Evolutionary conservation across 2,797 vertebrate species (phyloP).

Genomic region (Chanos chanos): DNA sequence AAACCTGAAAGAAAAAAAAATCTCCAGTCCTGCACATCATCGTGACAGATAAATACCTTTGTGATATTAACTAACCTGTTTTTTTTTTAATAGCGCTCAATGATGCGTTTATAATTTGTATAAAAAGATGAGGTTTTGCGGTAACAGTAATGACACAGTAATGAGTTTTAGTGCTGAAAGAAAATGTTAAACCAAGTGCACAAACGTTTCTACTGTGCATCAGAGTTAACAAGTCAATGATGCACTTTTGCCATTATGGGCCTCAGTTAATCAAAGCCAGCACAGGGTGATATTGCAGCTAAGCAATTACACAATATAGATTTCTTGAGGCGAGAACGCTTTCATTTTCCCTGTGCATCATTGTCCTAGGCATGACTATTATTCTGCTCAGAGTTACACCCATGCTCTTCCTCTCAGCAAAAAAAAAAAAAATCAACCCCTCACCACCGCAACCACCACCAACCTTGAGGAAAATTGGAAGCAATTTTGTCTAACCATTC

Average conservation of each 20-base stretch:
- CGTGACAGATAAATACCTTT: too few species aligned
- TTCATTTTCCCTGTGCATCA: neutral
- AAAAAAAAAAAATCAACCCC: neutral
- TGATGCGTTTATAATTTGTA: slow-evolving; percentile 25
- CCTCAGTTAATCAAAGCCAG: slow-evolving; percentile 52
- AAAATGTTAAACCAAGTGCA: slow-evolving; percentile 28
- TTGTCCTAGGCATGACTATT: neutral
- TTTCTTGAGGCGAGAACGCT: neutral
- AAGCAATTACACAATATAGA: slow-evolving; percentile 2
- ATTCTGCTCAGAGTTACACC: neutral
- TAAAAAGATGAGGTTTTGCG: slow-evolving; percentile 39
- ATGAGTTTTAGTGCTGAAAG: slow-evolving; percentile 45
- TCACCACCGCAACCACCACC: neutral
- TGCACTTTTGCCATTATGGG: slow-evolving; percentile 48
- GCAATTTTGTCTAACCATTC: slow-evolving; percentile 16
- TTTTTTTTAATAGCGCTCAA: slow-evolving; percentile 30
- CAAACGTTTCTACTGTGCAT: slow-evolving; percentile 50
- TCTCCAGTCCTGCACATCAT: too few species aligned
- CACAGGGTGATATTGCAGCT: slow-evolving; percentile 23
- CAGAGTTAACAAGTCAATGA: slow-evolving; percentile 53
- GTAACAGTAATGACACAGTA: slow-evolving; percentile 40
- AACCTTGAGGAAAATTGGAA: slow-evolving; percentile 6
- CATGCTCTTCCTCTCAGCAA: neutral
- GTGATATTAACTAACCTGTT: slow-evolving; percentile 26
- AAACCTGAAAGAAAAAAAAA: too few species aligned